Evolutionary conservation across 1,140 invertebrate genomes (phyloP), one percentile per base, ranked within the genome.

Genomic region (Camponotus floridanus): DNA sequence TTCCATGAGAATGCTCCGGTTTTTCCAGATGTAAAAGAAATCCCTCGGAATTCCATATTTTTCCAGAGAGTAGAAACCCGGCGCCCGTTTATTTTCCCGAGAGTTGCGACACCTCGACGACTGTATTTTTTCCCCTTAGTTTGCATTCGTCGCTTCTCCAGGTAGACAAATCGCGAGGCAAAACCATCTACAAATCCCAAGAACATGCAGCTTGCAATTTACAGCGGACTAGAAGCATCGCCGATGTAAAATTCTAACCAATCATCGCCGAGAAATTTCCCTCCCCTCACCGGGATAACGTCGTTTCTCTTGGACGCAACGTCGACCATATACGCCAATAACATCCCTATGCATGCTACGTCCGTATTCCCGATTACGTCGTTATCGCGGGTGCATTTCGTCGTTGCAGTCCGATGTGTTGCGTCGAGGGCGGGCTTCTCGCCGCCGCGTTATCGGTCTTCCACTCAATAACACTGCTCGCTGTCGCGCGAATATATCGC

Each of bases 391-490:
- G 18, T 89, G 70, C 85, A 74, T 90, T 87, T 85, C 78, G 45
- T 51, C 51, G 73, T 42, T 86, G 87, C 57, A 39, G 26, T 7
- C 57, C 48, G 36, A 61, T 45, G 67, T 71, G 67, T 71, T 81
- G 59, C 55, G 26, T 61, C 51, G 39, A 65, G 76, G 39, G 62
- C 33, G 18, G 74, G 39, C 59, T 83, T 71, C 67, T 67, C 57
- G 57, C 61, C 51, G 26, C 61, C 85, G 26, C 26, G 90, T 91
- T 92, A 92, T 92, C 91, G 86, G 68, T 79, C 90, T 92, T 92
- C 91, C 91, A 90, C 88, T 85, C 91, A 91, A 92, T 92, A 92
- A 92, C 91, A 64, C 76, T 78, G 61, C 71, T 42, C 71, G 55
- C 11, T 18, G 26, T 45, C 64, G 45, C n/a, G 36, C 68, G n/a